phyloP scores from a whole-genome alignment of 2,797 vertebrate genomes.

The Semaprochilodus insignis region DNA sequence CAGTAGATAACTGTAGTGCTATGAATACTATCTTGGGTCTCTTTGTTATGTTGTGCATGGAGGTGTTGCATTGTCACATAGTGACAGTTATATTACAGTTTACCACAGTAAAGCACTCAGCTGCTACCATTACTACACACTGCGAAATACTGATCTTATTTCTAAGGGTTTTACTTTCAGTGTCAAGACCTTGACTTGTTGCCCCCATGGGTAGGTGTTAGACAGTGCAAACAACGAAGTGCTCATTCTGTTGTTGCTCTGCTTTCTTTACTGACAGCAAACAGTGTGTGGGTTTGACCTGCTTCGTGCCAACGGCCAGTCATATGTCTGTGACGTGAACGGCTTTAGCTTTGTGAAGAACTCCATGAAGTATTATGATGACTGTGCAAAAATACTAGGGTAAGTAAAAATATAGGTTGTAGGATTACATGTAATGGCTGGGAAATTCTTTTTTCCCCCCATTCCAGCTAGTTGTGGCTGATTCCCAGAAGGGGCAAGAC shows the following conservation, averaged over 20 bases:
- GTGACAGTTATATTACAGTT: slow-evolving; percentile 18
- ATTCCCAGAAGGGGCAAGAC: neutral
- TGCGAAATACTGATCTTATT: neutral
- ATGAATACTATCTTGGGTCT: neutral
- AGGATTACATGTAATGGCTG: neutral
- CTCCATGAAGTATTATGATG: slow-evolving; percentile 93
- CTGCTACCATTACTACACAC: neutral
- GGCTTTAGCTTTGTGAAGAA: slow-evolving; percentile 94
- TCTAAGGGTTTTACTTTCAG: neutral
- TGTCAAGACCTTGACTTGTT: neutral
- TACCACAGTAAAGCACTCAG: no score
- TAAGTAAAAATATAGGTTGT: slow-evolving; percentile 65
- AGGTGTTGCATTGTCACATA: slow-evolving; percentile 9
- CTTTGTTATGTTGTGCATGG: neutral
- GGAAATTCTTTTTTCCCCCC: neutral
- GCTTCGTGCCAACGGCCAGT: slow-evolving; percentile 88
- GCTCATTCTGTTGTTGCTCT: neutral
- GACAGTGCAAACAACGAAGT: slow-evolving; percentile 15
- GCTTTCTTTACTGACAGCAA: slow-evolving; percentile 79
- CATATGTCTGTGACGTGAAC: slow-evolving; percentile 91
- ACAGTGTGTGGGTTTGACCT: slow-evolving; percentile 92
- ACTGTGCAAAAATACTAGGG: slow-evolving; percentile 92
- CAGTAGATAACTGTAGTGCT: slow-evolving; percentile 12
- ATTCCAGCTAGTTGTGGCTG: neutral
- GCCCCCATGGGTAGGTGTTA: neutral